These are phyloP conservation scores for Parauchenoglanis punctatus DNA, from an alignment of 2,797 vertebrate species.

Conservation along the genomic window DNA sequence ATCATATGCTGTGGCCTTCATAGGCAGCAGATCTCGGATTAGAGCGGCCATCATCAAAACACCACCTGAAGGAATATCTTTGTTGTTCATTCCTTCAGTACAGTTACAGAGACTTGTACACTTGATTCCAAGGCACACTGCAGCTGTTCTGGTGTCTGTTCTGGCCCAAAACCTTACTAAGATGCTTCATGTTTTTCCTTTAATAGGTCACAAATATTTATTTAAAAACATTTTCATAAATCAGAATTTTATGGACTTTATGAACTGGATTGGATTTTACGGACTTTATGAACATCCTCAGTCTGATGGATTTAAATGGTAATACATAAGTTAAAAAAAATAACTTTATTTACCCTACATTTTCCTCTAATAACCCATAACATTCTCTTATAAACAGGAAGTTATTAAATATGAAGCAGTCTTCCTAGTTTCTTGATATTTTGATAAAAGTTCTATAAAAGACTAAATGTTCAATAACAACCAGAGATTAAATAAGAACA, in stretches of 20 bases:
- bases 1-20: not conserved
- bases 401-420: not conserved
- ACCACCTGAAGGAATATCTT: not conserved
- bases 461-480: constrained; percentile 12
- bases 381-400: not conserved
- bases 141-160: not conserved
- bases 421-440: not conserved
- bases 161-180: not conserved
- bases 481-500: constrained; percentile 47
- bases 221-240: not conserved
- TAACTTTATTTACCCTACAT: not conserved
- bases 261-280: not conserved
- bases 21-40: not conserved
- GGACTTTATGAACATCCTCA: not conserved
- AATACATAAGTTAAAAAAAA: not conserved
- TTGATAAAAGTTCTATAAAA: not conserved
- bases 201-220: not conserved
- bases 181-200: not conserved
- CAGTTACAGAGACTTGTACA: not conserved
- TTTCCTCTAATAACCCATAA: not conserved
- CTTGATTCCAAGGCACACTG: not conserved
- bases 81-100: not conserved
- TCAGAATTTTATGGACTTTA: not conserved
- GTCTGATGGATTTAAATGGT: not conserved
- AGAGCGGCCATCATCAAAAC: not conserved